Percentiles rank a stretch among this genome's conserved stretches.
These are phyloP conservation scores for Enteromius paludinosus DNA, from an alignment of 2,797 vertebrate genomes.

Conservation along the genomic window DNA sequence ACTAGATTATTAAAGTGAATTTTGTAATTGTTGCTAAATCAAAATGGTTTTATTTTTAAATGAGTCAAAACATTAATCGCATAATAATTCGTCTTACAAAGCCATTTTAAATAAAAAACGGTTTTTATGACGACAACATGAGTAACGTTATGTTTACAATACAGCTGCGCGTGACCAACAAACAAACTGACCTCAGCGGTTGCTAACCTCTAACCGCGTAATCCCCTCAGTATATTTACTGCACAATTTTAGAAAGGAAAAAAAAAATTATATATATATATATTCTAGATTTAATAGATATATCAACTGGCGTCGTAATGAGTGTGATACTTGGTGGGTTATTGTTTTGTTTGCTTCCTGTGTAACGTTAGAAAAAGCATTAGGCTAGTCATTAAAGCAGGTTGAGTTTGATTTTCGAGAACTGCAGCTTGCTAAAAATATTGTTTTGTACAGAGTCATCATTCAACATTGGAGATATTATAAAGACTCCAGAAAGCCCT, in stretches of 20 bases:
- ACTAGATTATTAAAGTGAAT: no score
- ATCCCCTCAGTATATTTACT: background rate
- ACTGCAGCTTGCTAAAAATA: background rate
- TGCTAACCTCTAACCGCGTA: background rate
- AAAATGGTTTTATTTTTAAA: background rate
- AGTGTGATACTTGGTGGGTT: conserved; percentile 38
- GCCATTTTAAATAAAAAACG: background rate
- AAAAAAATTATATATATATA: background rate
- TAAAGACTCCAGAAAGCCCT: conserved; percentile 18
- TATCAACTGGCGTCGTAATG: background rate
- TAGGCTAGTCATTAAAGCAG: conserved; percentile 8
- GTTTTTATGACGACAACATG: background rate
- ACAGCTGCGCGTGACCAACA: background rate
- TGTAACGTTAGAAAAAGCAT: no score
- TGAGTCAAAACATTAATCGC: background rate
- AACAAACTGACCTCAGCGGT: background rate
- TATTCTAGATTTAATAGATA: background rate
- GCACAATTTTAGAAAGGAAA: background rate
- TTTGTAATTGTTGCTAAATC: background rate
- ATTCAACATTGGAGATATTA: conserved; percentile 51
- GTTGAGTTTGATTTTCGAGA: conserved; percentile 26
- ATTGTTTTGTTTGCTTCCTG: background rate
- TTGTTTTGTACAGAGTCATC: conserved; percentile 43
- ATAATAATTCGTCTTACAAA: background rate
- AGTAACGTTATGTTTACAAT: background rate